These are phyloP conservation scores for Chrysolina americana DNA, from an alignment of 2,888 invertebrate species.

Conservation along the genomic window DNA sequence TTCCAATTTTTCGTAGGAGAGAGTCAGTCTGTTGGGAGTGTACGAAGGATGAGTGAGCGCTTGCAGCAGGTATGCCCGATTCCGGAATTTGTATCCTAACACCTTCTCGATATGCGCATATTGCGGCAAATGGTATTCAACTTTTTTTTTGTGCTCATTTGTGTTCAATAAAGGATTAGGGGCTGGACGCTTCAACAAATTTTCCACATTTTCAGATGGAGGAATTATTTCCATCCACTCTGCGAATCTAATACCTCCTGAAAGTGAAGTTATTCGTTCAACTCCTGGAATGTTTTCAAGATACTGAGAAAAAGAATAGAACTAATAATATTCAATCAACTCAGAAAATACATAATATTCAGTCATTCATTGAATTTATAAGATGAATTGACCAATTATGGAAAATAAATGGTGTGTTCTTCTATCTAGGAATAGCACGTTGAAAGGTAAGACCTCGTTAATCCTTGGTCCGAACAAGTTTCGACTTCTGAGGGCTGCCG, in stretches of 20 bases:
- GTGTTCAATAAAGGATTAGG: slow-evolving; percentile 67
- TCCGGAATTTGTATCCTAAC: slow-evolving; percentile 83
- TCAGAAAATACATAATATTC: no score
- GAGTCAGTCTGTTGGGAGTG: slow-evolving; percentile 84
- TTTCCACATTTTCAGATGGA: slow-evolving; percentile 58
- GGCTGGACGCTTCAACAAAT: slow-evolving; percentile 56
- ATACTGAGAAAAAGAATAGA: no score
- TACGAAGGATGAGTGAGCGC: slow-evolving; percentile 95
- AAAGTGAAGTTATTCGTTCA: slow-evolving; percentile 33
- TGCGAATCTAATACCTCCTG: slow-evolving; percentile 60
- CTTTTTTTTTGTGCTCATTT: slow-evolving; percentile 66
- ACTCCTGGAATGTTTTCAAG: background rate
- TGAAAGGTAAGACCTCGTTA: no score
- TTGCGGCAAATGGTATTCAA: slow-evolving; percentile 68
- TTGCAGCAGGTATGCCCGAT: slow-evolving; percentile 87
- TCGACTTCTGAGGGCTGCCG: no score
- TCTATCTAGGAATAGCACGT: no score
- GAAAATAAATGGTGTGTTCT: no score
- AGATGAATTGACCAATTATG: no score
- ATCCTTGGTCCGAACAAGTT: no score
- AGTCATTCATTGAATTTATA: no score
- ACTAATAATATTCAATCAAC: no score
- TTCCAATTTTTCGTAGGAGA: slow-evolving; percentile 92
- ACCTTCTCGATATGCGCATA: slow-evolving; percentile 40
- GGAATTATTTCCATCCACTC: slow-evolving; percentile 72